phyloP scores from a whole-genome alignment of 1,140 invertebrate species.

The Rhyzopertha dominica region DNA sequence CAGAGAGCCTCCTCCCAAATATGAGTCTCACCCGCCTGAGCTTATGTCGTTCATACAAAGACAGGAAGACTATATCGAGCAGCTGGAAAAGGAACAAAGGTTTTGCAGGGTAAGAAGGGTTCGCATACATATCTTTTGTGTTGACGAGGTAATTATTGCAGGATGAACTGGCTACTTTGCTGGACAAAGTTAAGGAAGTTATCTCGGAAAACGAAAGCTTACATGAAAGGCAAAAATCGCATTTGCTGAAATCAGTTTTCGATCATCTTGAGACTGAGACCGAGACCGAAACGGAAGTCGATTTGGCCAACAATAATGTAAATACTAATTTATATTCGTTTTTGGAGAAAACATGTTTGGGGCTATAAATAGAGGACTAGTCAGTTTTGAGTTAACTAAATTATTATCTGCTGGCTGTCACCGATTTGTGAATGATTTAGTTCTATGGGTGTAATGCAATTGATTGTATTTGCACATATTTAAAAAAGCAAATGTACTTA shows the following conservation, averaged over 20 bases:
- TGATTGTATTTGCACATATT: too few relatives aligned
- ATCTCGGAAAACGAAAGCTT: constrained; percentile 76
- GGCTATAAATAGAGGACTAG: too few relatives aligned
- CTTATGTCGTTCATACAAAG: constrained; percentile 69
- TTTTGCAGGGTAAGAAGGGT: constrained; percentile 59
- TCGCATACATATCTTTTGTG: constrained; percentile 6
- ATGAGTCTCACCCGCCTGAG: constrained; percentile 44
- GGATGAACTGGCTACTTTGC: constrained; percentile 65
- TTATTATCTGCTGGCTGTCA: too few relatives aligned
- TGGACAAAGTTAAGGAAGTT: constrained; percentile 75
- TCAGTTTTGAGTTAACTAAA: too few relatives aligned
- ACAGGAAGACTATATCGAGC: constrained; percentile 79
- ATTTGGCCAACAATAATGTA: constrained; percentile 19
- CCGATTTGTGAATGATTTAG: too few relatives aligned
- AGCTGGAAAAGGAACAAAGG: constrained; percentile 73
- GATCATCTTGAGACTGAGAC: constrained; percentile 49
- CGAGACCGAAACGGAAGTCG: constrained; percentile 42
- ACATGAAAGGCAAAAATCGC: constrained; percentile 65
- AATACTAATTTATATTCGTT: too few relatives aligned
- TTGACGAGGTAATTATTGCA: too few relatives aligned
- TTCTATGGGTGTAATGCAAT: too few relatives aligned
- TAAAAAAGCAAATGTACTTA: too few relatives aligned
- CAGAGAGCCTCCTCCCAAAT: constrained; percentile 27
- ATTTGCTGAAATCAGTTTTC: constrained; percentile 53
- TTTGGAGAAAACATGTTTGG: background rate